Percentiles rank a stretch among this genome's conserved stretches.
Evolutionary conservation across 2,113 vertebrate genomes (phyloP).

Genomic region (Myotis yumanensis): DNA sequence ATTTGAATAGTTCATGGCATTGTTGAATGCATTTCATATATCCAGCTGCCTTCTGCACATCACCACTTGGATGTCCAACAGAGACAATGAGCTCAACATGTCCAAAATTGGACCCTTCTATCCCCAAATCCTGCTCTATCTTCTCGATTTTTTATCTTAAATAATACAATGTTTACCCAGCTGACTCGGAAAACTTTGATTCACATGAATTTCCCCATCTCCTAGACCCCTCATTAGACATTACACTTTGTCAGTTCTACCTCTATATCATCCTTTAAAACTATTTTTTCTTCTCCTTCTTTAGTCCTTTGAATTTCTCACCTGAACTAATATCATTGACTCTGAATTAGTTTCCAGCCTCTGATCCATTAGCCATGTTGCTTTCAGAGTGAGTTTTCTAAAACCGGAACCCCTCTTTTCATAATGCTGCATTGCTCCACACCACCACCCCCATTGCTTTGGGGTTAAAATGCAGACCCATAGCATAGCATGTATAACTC

Average conservation of each 20-base stretch:
- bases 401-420: background rate
- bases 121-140: background rate
- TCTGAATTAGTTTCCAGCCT: background rate
- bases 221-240: background rate
- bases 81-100: background rate
- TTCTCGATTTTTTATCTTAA: background rate
- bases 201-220: background rate
- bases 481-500: background rate
- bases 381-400: background rate
- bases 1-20: background rate
- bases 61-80: background rate
- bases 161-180: background rate
- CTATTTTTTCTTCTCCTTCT: background rate
- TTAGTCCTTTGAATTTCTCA: background rate
- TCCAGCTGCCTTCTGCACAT: background rate
- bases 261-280: background rate
- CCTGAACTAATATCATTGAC: background rate
- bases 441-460: background rate
- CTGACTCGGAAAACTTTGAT: background rate
- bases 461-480: background rate
- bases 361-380: background rate
- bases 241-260: background rate
- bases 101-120: background rate
- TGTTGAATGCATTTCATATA: conserved; percentile 11
- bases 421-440: background rate